Conservation (phyloP, 2,113 vertebrate species). For the Cettia cetti region DNA sequence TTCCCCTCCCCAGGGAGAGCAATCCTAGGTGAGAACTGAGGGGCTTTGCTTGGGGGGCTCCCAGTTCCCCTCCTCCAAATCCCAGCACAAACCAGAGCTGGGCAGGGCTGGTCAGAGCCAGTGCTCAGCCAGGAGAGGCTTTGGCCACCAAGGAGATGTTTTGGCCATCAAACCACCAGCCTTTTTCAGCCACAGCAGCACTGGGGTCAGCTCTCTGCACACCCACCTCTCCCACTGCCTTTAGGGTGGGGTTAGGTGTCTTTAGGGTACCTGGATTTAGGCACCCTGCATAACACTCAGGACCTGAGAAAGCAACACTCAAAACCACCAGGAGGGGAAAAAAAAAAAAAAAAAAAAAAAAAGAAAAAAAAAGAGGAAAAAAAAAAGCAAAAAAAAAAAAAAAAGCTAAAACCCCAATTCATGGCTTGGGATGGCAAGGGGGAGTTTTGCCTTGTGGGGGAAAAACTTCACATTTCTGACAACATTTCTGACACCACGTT, state of each 20-base stretch:
- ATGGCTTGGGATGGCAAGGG: not conserved
- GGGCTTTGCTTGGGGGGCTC: accelerated
- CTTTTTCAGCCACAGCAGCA: not conserved
- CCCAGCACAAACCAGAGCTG: accelerated
- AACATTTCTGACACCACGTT: no score
- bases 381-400: no score
- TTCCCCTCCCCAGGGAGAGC: not conserved
- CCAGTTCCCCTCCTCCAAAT: not conserved
- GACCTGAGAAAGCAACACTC: no score
- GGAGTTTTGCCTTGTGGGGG: not conserved
- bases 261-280: no score
- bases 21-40: not conserved
- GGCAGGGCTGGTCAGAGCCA: not conserved
- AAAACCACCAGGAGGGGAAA: no score
- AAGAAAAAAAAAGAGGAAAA: no score
- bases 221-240: not conserved
- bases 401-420: not conserved
- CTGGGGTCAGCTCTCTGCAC: not conserved
- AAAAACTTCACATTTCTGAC: not conserved
- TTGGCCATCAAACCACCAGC: not conserved
- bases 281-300: no score
- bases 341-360: no score
- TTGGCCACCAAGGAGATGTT: not conserved
- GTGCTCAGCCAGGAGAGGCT: not conserved
- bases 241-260: no score